A percentile compares a stretch with the other conserved stretches of the same genome.
Evolutionary conservation across 2,113 vertebrate species (phyloP).

Genomic region (Caranx ignobilis): DNA sequence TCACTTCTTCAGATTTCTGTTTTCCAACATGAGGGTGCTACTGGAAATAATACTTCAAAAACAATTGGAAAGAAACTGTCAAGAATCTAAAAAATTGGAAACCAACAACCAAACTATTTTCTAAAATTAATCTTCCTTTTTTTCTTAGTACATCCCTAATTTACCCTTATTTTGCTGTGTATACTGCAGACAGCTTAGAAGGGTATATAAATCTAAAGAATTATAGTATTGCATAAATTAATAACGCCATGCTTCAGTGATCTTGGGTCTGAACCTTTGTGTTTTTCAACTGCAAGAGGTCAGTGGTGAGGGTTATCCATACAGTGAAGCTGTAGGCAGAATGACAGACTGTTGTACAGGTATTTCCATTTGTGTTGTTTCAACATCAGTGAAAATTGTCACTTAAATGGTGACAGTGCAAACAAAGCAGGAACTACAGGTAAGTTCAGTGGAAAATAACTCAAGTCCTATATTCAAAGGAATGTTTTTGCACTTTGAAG

Average conservation of each 20-base stretch:
- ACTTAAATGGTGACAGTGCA: neutral
- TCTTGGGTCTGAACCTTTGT: neutral
- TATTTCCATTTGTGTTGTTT: neutral
- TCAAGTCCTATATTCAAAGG: too few relatives aligned
- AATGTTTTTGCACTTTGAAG: neutral
- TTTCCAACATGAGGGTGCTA: constrained; percentile 14
- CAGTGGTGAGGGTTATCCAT: neutral
- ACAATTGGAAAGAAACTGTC: constrained; percentile 7
- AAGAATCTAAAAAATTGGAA: neutral
- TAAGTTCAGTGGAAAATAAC: neutral
- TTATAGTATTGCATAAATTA: neutral
- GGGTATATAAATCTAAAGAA: neutral
- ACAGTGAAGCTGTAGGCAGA: neutral
- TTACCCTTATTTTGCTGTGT: neutral
- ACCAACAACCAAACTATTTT: neutral
- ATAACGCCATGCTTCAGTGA: neutral
- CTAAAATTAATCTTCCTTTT: neutral
- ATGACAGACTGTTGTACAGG: too few relatives aligned
- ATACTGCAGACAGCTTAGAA: neutral
- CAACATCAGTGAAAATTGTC: neutral
- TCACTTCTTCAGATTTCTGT: constrained; percentile 39
- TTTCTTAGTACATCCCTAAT: neutral
- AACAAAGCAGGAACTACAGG: neutral
- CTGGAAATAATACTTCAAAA: constrained; percentile 40
- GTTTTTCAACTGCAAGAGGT: neutral